Percentiles rank a stretch among this genome's conserved stretches.
These are phyloP conservation scores for Laothoe populi DNA, from an alignment of 2,888 invertebrate genomes.

Conservation along the genomic window DNA sequence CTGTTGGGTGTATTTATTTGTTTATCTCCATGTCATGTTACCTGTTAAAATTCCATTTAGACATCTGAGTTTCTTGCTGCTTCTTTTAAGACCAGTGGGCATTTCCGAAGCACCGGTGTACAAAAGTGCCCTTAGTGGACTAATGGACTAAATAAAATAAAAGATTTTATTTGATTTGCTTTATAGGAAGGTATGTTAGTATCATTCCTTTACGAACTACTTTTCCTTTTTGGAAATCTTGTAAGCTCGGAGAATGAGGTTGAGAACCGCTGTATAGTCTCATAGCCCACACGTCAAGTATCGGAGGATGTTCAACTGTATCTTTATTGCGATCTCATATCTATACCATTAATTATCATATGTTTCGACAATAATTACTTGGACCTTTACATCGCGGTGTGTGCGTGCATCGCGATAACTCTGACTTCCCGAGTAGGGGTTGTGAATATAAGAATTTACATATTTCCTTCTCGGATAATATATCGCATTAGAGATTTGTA, in stretches of 20 bases:
- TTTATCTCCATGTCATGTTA: no score
- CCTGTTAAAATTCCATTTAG: no score
- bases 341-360: constrained; percentile 12
- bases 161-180: no score
- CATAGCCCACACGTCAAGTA: not conserved
- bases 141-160: no score
- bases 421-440: constrained; percentile 24
- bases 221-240: no score
- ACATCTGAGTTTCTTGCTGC: no score
- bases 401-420: constrained; percentile 27
- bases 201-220: no score
- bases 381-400: not conserved
- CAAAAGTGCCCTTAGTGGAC: no score
- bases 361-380: constrained; percentile 20
- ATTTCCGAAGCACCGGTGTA: no score
- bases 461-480: not conserved
- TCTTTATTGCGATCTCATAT: constrained; percentile 15
- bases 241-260: not conserved
- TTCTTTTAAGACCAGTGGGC: no score
- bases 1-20: no score
- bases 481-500: not conserved
- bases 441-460: not conserved
- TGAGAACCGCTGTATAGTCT: not conserved
- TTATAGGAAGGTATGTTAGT: no score
- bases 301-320: constrained; percentile 24